Conservation (phyloP, 2,888 invertebrate species). For the Trissolcus japonicus region DNA sequence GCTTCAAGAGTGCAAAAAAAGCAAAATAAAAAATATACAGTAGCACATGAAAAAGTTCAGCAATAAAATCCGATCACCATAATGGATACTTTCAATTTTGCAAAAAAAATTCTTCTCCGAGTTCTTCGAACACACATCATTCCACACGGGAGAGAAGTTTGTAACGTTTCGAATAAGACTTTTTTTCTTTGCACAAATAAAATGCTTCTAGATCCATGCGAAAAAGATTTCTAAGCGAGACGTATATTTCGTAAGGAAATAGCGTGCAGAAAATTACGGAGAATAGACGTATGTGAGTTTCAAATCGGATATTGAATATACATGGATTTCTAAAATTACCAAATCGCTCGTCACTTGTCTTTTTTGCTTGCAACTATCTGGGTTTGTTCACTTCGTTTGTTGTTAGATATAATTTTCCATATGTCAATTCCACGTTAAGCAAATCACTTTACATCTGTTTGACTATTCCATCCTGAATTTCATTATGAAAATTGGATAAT, state of each 20-base stretch:
- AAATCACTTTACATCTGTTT: no score
- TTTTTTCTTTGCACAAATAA: background rate
- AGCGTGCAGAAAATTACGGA: constrained; percentile 36
- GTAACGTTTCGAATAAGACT: background rate
- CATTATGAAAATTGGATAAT: constrained; percentile 4
- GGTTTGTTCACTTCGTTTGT: background rate
- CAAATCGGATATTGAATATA: constrained; percentile 11
- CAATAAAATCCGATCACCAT: constrained; percentile 32
- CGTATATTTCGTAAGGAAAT: constrained; percentile 5
- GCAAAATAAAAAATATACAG: constrained; percentile 7
- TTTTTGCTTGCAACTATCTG: background rate
- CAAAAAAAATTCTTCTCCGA: constrained; percentile 13
- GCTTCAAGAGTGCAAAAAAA: constrained; percentile 17
- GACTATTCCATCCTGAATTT: no score
- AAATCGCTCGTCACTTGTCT: constrained; percentile 11
- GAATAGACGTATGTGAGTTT: constrained; percentile 4
- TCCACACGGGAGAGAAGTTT: constrained; percentile 4
- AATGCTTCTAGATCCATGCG: background rate
- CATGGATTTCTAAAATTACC: constrained; percentile 35
- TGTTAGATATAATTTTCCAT: background rate
- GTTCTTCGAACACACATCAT: constrained; percentile 8
- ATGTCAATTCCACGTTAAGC: constrained; percentile 1
- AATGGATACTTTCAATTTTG: constrained; percentile 38
- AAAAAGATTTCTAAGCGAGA: constrained; percentile 1
- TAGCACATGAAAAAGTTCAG: constrained; percentile 9